A percentile compares a stretch with the other conserved stretches of the same genome.
Conservation (phyloP, 1,140 invertebrate species). For the Streblospio benedicti region DNA sequence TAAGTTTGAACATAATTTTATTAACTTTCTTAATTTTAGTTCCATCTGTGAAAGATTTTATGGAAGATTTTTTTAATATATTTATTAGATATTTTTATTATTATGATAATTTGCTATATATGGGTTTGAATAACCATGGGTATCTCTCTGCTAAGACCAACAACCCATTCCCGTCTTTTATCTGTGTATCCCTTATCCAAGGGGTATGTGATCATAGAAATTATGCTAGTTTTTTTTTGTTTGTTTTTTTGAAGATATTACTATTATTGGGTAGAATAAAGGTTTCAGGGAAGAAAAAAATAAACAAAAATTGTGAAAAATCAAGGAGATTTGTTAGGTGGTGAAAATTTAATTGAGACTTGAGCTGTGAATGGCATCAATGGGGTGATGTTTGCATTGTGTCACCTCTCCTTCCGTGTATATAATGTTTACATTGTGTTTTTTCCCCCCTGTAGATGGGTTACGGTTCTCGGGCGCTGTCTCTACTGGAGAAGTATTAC, state of each 20-base stretch:
- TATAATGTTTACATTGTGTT: conserved; percentile 1
- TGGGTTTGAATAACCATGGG: no score
- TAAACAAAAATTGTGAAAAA: background rate
- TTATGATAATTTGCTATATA: no score
- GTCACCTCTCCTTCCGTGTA: background rate
- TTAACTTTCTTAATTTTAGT: no score
- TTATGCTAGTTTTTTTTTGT: no score
- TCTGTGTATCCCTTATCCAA: no score
- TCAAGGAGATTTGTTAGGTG: background rate
- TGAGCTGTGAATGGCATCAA: background rate
- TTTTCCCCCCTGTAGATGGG: conserved; percentile 64
- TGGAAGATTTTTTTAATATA: background rate
- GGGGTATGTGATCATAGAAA: no score
- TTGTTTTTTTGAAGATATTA: no score
- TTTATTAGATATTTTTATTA: no score
- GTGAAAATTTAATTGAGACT: background rate
- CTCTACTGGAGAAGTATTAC: conserved; percentile 81
- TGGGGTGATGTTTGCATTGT: background rate
- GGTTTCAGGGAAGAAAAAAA: background rate
- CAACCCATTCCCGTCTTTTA: no score
- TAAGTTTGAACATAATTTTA: no score
- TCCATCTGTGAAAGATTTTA: background rate
- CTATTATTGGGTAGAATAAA: no score
- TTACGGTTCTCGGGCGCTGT: conserved; percentile 78
- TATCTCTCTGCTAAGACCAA: no score